phyloP scores from a whole-genome alignment of 2,797 vertebrate genomes.

The Lagodon rhomboides region DNA sequence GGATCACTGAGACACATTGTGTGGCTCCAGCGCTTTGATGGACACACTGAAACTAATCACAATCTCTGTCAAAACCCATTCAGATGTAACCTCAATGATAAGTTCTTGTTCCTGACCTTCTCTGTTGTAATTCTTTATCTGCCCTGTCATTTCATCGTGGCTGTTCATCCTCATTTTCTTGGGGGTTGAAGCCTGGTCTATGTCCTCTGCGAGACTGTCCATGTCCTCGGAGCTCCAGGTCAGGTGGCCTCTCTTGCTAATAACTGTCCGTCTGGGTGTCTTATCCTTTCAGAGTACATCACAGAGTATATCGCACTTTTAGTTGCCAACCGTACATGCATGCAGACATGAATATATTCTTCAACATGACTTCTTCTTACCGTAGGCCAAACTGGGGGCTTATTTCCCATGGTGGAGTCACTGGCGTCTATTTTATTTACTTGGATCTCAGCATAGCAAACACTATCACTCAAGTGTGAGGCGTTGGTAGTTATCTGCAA shows the following conservation, averaged over 20 bases:
- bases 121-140: slow-evolving; percentile 69
- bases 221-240: slow-evolving; percentile 78
- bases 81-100: not conserved
- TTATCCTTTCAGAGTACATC: slow-evolving; percentile 67
- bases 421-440: slow-evolving; percentile 70
- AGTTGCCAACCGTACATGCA: not conserved
- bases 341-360: not conserved
- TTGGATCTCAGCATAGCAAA: slow-evolving; percentile 75
- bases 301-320: slow-evolving; percentile 1
- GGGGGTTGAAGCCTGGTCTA: slow-evolving; percentile 60
- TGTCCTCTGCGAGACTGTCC: slow-evolving; percentile 57
- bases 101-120: slow-evolving; percentile 52
- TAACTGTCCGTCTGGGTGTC: slow-evolving; percentile 69
- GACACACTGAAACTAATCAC: slow-evolving; percentile 81
- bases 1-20: slow-evolving; percentile 90
- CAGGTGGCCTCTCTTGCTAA: slow-evolving; percentile 64
- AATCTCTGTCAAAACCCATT: slow-evolving; percentile 9
- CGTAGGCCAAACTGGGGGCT: slow-evolving; percentile 69
- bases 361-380: slow-evolving; percentile 70
- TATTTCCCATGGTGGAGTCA: slow-evolving; percentile 39
- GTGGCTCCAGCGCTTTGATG: slow-evolving; percentile 91
- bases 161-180: slow-evolving; percentile 78
- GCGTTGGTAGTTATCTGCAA: slow-evolving; percentile 70
- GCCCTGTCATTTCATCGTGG: slow-evolving; percentile 64
- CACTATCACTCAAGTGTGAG: slow-evolving; percentile 68